Base-by-base conservation (phyloP, 2,113 vertebrate species). In the Vombatus ursinus region DNA sequence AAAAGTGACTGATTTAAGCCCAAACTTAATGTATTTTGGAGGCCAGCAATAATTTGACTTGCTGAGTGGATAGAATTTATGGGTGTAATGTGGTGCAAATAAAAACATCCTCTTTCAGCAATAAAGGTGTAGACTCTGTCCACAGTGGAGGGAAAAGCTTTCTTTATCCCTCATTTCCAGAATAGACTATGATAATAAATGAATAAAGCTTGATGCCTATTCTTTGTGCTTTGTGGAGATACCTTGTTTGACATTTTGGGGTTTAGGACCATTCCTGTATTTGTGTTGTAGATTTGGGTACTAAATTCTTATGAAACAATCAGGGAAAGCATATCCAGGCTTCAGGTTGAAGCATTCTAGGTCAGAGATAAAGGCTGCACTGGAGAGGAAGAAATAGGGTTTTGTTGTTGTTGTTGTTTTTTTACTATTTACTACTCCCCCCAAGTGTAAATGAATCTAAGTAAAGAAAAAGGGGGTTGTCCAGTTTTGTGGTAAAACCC, bases 11-110 rank as follows among this genome's bases (percentile, higher is more conserved):
- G 98, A 99, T 99, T 99, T 99, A 98, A 98, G 97, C 98, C 96
- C 97, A 95, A 98, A 98, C 96, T 97, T 98, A 99, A 98, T 98
- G 98, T 98, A 98, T 98, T 98, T 98, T 98, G 98, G 98, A 98
- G 98, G 98, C 98, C 98, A 98, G 98, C 98, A 98, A 98, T 99
- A 98, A 98, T 98, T 98, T 98, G 98, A 98, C 98, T 98, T 99
- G 98, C 98, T 98, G 98, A 98, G 98, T 98, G 98, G 98, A 96
- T 98, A 96, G 97, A 97, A 98, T 99, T 98, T 99, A 99, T 99
- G 98, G 92, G 91, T 97, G 94, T 97, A 98, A 98, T 98, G 98
- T 98, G 98, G 97, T 98, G 98, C 98, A 99, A 99, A 99, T 99
- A 98, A 98, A 98, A 98, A 98, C 97, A 98, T 98, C 97, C 94